A percentile compares a stretch with the other conserved stretches of the same genome.
Evolutionary conservation across 2,888 invertebrate species (phyloP).

Genomic region (Lasioglossum zephyrum): DNA sequence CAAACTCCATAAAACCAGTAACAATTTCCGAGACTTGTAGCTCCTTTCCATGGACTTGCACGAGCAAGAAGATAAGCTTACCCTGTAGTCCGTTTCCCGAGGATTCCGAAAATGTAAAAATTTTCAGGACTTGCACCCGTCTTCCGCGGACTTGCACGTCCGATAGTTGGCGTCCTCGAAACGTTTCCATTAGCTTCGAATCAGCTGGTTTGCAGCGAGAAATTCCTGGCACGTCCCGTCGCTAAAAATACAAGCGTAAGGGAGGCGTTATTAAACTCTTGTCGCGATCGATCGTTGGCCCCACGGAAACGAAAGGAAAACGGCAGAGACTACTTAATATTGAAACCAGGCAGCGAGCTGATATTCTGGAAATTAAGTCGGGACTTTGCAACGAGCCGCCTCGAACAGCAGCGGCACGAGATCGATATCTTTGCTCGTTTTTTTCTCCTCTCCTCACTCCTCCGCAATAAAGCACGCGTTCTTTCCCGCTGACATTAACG

Average conservation of each 20-base stretch:
- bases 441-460: conserved; percentile 13
- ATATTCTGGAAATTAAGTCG: conserved; percentile 57
- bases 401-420: conserved; percentile 16
- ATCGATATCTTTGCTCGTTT: conserved; percentile 58
- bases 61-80: too few species aligned
- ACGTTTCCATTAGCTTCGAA: neutral
- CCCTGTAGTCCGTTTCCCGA: too few species aligned
- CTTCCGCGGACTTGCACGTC: neutral
- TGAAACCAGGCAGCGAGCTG: conserved; percentile 23
- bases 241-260: conserved; percentile 20
- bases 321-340: conserved; percentile 29
- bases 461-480: conserved; percentile 49
- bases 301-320: conserved; percentile 27
- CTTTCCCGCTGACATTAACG: neutral
- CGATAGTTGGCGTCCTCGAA: neutral
- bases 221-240: neutral
- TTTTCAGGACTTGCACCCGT: neutral
- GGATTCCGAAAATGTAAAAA: neutral
- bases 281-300: conserved; percentile 29
- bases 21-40: neutral
- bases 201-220: neutral
- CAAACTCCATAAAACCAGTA: neutral
- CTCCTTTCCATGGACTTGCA: neutral
- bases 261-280: conserved; percentile 46
- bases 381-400: conserved; percentile 45